Conservation (phyloP, 2,113 vertebrate species). For the Poeciliopsis turrubarensis region DNA sequence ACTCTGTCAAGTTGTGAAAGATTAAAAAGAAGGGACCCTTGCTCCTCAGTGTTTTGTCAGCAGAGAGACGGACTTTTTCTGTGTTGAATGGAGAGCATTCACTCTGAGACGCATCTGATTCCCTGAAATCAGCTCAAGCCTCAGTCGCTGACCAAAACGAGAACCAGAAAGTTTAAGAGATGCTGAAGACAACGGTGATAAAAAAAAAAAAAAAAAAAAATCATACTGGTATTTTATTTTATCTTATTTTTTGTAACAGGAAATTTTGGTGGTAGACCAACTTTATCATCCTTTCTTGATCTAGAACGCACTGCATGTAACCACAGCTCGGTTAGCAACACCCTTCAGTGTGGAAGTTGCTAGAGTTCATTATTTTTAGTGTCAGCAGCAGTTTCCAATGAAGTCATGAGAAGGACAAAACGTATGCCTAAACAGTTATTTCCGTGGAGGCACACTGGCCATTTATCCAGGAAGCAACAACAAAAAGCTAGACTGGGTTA, state of each 20-base stretch:
- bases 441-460: not conserved
- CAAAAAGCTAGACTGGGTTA: not conserved
- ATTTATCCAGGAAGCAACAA: not conserved
- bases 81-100: not conserved
- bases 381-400: not conserved
- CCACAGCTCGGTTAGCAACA: not conserved
- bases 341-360: not conserved
- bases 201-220: not conserved
- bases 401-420: not conserved
- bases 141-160: not conserved
- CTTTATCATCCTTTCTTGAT: not conserved
- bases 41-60: not conserved
- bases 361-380: not conserved
- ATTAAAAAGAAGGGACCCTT: not conserved
- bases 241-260: not conserved
- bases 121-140: constrained; percentile 1
- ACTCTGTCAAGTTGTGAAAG: not conserved
- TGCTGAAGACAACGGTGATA: not conserved
- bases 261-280: not conserved
- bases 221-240: too few species aligned
- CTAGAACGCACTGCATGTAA: not conserved
- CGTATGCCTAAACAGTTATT: not conserved
- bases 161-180: constrained; percentile 3
- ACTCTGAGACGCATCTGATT: not conserved
- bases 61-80: not conserved